These are phyloP conservation scores for Brachycybe producta DNA, from an alignment of 2,888 invertebrate genomes.

Conservation along the genomic window DNA sequence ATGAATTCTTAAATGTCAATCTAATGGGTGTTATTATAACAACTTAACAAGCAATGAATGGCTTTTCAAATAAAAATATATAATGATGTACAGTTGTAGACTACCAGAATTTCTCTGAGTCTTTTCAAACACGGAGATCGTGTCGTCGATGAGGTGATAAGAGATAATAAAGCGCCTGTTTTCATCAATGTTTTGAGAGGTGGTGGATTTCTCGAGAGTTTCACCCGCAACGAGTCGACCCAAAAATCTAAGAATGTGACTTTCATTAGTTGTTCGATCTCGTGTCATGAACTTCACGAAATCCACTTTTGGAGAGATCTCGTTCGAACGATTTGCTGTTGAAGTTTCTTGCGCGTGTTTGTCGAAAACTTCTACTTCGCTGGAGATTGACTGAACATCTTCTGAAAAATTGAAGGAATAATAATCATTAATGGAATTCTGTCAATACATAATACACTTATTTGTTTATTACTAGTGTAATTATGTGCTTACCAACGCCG, in stretches of 20 bases:
- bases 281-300: slow-evolving; percentile 66
- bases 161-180: slow-evolving; percentile 62
- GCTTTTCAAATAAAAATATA: slow-evolving; percentile 3
- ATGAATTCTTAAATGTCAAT: background rate
- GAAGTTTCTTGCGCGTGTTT: slow-evolving; percentile 27
- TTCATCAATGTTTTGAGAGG: too few relatives aligned
- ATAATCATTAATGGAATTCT: too few relatives aligned
- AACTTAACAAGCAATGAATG: background rate
- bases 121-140: slow-evolving; percentile 67
- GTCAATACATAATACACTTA: background rate
- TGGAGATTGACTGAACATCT: slow-evolving; percentile 23
- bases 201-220: too few relatives aligned
- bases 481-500: slow-evolving; percentile 42
- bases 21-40: background rate
- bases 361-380: slow-evolving; percentile 26
- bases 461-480: background rate
- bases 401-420: too few relatives aligned
- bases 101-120: slow-evolving; percentile 57
- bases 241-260: slow-evolving; percentile 62
- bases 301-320: slow-evolving; percentile 57
- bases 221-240: slow-evolving; percentile 54
- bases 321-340: slow-evolving; percentile 28
- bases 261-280: slow-evolving; percentile 56
- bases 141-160: slow-evolving; percentile 69
- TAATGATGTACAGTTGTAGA: too few relatives aligned